Evolutionary conservation across 2,797 vertebrate species (phyloP).

Genomic region (Tokudaia tokunoshimensis): DNA sequence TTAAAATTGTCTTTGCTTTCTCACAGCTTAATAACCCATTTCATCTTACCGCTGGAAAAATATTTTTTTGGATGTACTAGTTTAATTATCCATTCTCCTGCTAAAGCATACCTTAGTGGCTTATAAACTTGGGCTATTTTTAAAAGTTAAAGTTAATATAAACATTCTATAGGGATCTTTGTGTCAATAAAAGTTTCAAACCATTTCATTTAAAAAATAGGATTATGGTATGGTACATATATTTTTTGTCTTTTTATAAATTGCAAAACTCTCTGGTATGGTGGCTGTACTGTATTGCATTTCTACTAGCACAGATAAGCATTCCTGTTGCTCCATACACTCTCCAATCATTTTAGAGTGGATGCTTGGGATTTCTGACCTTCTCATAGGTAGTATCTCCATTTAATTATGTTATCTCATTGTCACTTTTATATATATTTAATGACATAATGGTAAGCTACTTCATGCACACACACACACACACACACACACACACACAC

Average conservation of each 20-base stretch:
- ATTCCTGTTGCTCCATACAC: not conserved
- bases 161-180: not conserved
- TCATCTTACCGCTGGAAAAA: not conserved
- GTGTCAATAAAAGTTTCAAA: not conserved
- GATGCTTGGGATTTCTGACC: not conserved
- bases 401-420: not conserved
- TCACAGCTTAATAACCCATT: not conserved
- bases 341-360: not conserved
- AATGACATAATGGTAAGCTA: not conserved
- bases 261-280: not conserved
- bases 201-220: not conserved
- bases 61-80: not conserved
- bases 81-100: not conserved
- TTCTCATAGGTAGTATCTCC: not conserved
- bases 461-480: not conserved
- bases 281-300: not conserved
- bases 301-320: not conserved
- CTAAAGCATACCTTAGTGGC: not conserved
- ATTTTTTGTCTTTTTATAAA: not conserved
- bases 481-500: not conserved
- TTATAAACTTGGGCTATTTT: conserved; percentile 11
- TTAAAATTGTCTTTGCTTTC: not conserved
- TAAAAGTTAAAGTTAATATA: not conserved
- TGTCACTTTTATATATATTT: not conserved
- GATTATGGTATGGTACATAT: not conserved